Evolutionary conservation across 2,113 vertebrate species (phyloP), one percentile per base, ranked within the genome.

Genomic region (Alosa alosa): DNA sequence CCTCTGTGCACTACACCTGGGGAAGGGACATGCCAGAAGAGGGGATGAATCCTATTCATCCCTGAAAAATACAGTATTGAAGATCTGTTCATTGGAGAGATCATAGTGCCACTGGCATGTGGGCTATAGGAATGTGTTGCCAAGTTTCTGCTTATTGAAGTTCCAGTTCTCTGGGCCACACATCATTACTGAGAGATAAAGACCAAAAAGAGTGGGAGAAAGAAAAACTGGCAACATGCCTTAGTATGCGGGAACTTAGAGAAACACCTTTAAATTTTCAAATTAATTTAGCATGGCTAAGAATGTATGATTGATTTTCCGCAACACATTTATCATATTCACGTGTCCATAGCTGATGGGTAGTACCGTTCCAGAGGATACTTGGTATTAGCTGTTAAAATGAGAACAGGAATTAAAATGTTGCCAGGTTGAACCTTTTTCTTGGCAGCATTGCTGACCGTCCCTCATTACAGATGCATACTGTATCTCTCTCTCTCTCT

Each of bases 1-100:
- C 90, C 90, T 89, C 90, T 83, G 47, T 91, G 86, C 84, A 86
- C 86, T 90, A 90, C 93, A 94, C 94, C 91, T 93, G 93, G 89
- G 83, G 41, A 89, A 85, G 81, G 3, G 87, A 88, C 86, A 18
- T 92, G 91, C 91, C 92, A 92, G 91, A 82, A 88, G 87, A 87
- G n/a, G 22, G 84, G 84, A 88, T 91, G 88, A 91, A 90, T 87
- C 89, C 87, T 88, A 87, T 92, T 92, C 90, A 92, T 90, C 90
- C 36, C 85, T 88, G 57, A 84, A 89, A 86, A 89, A 87, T 91
- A 68, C 84, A 91, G 92, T 85, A 87, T 89, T 89, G 89, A 85
- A 87, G 83, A 85, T 55, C n/a, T 85, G 87, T 91, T 92, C 86
- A 89, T 87, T 55, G 36, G 57, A 55, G 88, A 85, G 81, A 91